These are phyloP conservation scores for Elephas maximus DNA, from an alignment of 2,113 vertebrate genomes.

Conservation along the genomic window DNA sequence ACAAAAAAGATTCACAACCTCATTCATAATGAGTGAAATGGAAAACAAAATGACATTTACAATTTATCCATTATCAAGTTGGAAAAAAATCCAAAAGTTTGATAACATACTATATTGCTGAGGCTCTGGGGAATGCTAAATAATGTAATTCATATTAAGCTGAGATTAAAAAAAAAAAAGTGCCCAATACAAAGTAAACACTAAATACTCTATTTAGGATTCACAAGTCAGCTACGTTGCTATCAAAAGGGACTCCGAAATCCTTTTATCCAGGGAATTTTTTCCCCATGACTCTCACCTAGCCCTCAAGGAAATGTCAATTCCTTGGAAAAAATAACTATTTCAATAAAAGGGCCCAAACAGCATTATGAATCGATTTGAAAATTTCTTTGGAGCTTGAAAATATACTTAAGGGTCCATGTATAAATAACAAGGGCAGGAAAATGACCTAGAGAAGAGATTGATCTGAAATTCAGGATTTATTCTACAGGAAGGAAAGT, in stretches of 20 bases:
- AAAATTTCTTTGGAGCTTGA: not conserved
- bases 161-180: not conserved
- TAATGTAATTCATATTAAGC: not conserved
- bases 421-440: not conserved
- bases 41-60: not conserved
- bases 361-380: not conserved
- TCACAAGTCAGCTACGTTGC: not conserved
- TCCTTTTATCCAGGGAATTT: not conserved
- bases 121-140: not conserved
- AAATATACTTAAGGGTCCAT: not conserved
- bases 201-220: not conserved
- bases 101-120: not conserved
- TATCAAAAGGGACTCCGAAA: not conserved
- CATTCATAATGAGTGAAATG: not conserved
- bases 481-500: not conserved
- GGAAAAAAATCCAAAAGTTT: too few relatives aligned
- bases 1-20: not conserved
- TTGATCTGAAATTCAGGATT: not conserved
- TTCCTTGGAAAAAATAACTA: not conserved
- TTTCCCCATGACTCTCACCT: not conserved
- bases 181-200: not conserved
- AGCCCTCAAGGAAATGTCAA: not conserved
- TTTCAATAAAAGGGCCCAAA: not conserved
- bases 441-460: not conserved
- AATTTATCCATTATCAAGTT: not conserved